Base-by-base conservation (phyloP, 2,797 vertebrate genomes). In the Glyptemys insculpta region DNA sequence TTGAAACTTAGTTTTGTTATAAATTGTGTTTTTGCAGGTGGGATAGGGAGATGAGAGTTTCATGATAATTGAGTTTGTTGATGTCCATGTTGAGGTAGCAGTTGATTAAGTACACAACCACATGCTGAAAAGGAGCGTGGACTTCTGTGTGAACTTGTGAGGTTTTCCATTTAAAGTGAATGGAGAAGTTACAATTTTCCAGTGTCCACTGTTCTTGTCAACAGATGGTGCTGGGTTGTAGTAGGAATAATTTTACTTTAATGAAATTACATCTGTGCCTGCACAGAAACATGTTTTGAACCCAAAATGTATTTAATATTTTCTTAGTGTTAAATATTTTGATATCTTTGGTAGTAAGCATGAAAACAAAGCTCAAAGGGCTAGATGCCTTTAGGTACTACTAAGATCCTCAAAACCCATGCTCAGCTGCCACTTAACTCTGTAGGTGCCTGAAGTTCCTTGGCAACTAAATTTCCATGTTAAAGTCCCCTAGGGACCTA, bases 181-280 rank as follows among this genome's bases (percentile, higher is more conserved):
- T 65, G 1, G 34, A 15, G 92, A 79, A 82, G 86, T 49, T 1
- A 21, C 19, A 12, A 47, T 54, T 96, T 95, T 93, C 76, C 53
- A 81, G 7, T 85, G 34, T 72, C 47, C 41, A 15, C 86, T 79
- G 85, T 25, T 85, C 87, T 94, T 92, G 6, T 85, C 57, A 88
- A 74, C 74, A 95, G 78, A 81, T 92, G 82, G n/a, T 47, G 49
- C 92, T 90, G 86, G 72, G 6, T 81, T 90, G 41, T 16, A 88
- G 54, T 78, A 84, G 50, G 2, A 90, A 23, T 41, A 74, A 53
- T 5, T 80, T 94, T 57, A 89, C 14, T 88, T 49, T 68, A 72
- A 87, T 79, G 79, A 85, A 89, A 88, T 92, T 19, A 72, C 2
- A 37, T 88, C 31, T 16, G 15, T 52, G 16, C n/a, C 59, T 84